Evolutionary conservation across 2,888 invertebrate genomes (phyloP).

Genomic region (Drosophila borealis): DNA sequence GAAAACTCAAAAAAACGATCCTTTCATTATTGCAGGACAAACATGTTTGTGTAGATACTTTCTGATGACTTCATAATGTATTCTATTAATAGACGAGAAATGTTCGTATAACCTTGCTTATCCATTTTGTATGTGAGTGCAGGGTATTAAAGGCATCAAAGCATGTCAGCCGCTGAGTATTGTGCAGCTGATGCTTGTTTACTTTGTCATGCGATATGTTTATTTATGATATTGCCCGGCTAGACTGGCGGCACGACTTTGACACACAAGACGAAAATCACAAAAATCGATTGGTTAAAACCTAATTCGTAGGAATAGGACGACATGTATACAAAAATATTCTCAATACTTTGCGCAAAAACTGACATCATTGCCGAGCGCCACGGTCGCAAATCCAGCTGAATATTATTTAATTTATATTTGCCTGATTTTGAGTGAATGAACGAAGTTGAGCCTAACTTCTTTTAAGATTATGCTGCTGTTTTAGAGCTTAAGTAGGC

Average conservation of each 20-base stretch:
- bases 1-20: too few species aligned
- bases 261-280: slow-evolving; percentile 9
- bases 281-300: slow-evolving; percentile 27
- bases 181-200: slow-evolving; percentile 26
- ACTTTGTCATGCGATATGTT: slow-evolving; percentile 45
- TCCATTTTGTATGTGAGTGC: background rate
- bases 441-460: slow-evolving; percentile 20
- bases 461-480: slow-evolving; percentile 30
- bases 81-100: too few species aligned
- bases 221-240: slow-evolving; percentile 26
- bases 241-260: slow-evolving; percentile 3
- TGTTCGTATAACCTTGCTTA: background rate
- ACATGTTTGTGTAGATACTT: too few species aligned
- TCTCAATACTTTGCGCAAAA: background rate
- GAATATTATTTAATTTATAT: slow-evolving; percentile 50
- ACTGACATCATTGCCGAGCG: slow-evolving; percentile 7
- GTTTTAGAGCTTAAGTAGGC: slow-evolving; percentile 44
- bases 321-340: background rate
- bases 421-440: slow-evolving; percentile 11
- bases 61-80: too few species aligned
- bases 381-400: slow-evolving; percentile 15
- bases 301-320: background rate
- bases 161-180: slow-evolving; percentile 8
- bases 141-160: slow-evolving; percentile 3
- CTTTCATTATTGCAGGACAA: too few species aligned